Evolutionary conservation across 2,113 vertebrate species (phyloP).

Genomic region (Ciconia boyciana): DNA sequence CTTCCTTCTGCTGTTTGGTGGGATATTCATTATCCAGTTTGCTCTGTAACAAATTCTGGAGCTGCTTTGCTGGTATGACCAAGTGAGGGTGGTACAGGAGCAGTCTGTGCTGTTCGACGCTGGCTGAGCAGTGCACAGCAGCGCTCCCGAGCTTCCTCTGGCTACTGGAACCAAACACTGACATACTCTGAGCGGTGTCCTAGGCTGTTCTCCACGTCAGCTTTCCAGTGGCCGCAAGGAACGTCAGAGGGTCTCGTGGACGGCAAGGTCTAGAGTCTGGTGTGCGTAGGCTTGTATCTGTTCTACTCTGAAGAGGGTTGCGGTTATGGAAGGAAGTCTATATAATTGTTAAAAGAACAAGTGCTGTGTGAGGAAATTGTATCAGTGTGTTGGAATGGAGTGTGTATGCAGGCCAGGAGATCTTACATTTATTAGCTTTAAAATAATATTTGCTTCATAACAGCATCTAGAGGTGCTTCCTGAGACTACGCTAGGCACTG

Average conservation of each 20-base stretch:
- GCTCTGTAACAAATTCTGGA: background rate
- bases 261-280: too few species aligned
- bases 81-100: too few species aligned
- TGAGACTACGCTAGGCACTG: background rate
- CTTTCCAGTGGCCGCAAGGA: background rate
- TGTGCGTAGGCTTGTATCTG: background rate
- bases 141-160: background rate
- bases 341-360: background rate
- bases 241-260: too few species aligned
- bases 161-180: background rate
- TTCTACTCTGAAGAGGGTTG: background rate
- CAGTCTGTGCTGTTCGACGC: rapidly evolving
- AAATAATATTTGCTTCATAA: background rate
- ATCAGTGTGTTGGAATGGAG: background rate
- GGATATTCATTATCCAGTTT: background rate
- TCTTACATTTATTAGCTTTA: background rate
- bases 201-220: rapidly evolving
- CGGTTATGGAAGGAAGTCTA: background rate
- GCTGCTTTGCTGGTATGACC: background rate
- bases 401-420: background rate
- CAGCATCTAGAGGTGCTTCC: background rate
- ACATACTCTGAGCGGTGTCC: rapidly evolving
- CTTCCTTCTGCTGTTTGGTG: background rate
- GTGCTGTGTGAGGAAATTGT: background rate
- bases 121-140: background rate